Evolutionary conservation across 2,888 invertebrate genomes (phyloP).

Genomic region (Yponomeuta plumbellus): DNA sequence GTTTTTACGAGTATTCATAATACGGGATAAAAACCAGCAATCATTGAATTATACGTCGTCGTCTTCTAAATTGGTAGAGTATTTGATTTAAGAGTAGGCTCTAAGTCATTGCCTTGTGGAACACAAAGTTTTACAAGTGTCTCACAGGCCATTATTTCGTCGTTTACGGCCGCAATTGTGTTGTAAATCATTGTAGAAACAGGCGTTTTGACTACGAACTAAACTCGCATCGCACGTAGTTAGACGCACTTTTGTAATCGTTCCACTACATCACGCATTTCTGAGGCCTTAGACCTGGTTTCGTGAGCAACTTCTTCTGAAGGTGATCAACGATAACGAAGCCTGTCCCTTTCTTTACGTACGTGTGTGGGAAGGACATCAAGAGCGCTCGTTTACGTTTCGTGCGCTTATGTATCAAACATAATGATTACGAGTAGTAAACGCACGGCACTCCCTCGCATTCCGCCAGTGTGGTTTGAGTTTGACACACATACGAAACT

Average conservation of each 20-base stretch:
- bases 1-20: not conserved
- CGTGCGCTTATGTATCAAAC: not conserved
- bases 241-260: not conserved
- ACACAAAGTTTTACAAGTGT: not conserved
- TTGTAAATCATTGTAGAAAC: not conserved
- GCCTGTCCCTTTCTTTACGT: not conserved
- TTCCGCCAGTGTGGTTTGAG: constrained; percentile 5
- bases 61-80: not conserved
- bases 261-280: not conserved
- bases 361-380: not conserved
- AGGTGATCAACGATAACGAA: not conserved
- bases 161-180: not conserved
- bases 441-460: constrained; percentile 17
- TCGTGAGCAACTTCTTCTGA: not conserved
- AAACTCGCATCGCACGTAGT: not conserved
- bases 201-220: not conserved
- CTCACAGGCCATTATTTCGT: not conserved
- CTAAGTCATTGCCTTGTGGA: not conserved
- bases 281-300: not conserved
- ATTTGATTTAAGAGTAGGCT: not conserved
- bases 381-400: not conserved
- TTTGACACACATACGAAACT: constrained; percentile 17
- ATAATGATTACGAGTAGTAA: not conserved
- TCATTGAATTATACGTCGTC: not conserved
- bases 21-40: not conserved